phyloP scores from a whole-genome alignment of 2,113 vertebrate genomes.

The Lamprotornis superbus region DNA sequence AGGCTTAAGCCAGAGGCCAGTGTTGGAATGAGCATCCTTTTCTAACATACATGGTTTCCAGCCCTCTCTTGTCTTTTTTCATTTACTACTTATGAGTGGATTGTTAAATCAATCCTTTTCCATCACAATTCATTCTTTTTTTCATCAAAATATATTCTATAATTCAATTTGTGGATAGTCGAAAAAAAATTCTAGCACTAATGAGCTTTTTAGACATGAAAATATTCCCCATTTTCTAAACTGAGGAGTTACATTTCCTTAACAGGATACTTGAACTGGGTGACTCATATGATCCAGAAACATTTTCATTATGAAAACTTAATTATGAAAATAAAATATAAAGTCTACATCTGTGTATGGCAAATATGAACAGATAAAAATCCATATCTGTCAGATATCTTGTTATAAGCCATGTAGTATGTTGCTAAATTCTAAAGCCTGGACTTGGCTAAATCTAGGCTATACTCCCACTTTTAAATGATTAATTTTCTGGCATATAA shows the following conservation, averaged over 20 bases:
- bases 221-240: neutral
- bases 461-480: neutral
- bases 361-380: neutral
- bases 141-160: neutral
- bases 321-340: neutral
- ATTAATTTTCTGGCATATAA: neutral
- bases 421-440: neutral
- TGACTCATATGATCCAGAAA: neutral
- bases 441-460: neutral
- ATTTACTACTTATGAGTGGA: neutral
- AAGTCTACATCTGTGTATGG: neutral
- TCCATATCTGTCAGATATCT: neutral
- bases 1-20: neutral
- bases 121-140: neutral
- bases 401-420: neutral
- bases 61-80: neutral
- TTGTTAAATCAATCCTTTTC: neutral
- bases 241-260: neutral
- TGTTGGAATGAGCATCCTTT: neutral
- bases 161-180: neutral
- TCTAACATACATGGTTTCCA: neutral
- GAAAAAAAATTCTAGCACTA: neutral
- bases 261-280: neutral
- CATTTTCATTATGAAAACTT: neutral
- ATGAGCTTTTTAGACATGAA: neutral